Evolutionary conservation across 2,797 vertebrate genomes (phyloP), one percentile per base, ranked within the genome.

Genomic region (Anisognathus igniventris): DNA sequence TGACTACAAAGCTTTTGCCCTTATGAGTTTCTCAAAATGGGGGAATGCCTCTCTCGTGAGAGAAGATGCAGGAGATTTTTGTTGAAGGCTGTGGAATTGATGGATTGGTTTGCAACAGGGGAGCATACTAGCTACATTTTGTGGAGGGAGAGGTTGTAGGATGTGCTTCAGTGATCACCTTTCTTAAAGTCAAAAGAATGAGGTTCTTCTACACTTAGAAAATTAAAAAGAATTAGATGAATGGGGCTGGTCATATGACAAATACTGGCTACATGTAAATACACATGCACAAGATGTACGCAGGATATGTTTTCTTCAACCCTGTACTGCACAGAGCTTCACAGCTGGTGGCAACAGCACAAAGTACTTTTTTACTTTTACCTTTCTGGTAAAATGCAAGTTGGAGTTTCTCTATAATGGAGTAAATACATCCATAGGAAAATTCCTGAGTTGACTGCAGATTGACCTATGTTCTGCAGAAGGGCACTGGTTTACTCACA

Each of bases 91-190:
- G 18, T 40, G 15, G 24, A 72, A 72, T 61, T 5, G 5, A 47
- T 20, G 58, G n/a, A 47, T 17, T 78, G 17, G 22, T 21, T 74
- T 92, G 35, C 39, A 68, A 68, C 7, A 75, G 35, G 30, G 66
- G 22, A 65, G 17, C 30, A 42, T 35, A 18, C 4, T 45, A 40
- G 4, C 39, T 39, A n/a, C 3, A 4, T 54, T 75, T 68, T 0
- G 0, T 44, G 25, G 13, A 83, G 25, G 6, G 37, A 60, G 24
- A 67, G 4, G 9, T 30, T n/a, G 10, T 28, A 60, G 9, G 17
- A 44, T 14, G 11, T 51, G 39, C 9, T 48, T 72, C 18, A 6
- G 6, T 30, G 27, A 57, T 61, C 0, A 0, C 1, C 33, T 87
- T 91, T 57, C 47, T 61, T 44, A 48, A 86, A 45, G 58, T 40